Conservation (phyloP, 1,140 invertebrate genomes). For the Saccostrea cuccullata region DNA sequence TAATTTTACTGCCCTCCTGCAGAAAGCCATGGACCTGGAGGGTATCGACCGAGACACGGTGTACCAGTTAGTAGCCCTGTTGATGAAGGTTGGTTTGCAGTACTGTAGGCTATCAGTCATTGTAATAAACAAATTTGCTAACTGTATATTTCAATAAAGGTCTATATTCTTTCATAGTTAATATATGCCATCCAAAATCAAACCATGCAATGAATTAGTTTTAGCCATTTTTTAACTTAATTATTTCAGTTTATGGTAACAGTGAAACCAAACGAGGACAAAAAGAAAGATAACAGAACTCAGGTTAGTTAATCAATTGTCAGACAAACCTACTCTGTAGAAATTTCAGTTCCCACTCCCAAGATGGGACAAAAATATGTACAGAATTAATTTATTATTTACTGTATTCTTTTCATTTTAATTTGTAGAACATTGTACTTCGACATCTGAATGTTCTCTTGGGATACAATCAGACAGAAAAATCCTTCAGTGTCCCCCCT, state of each 20-base stretch:
- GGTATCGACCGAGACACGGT: constrained; percentile 97
- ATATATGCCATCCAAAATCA: too few species aligned
- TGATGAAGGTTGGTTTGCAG: constrained; percentile 89
- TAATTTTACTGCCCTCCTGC: constrained; percentile 81
- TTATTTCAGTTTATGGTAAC: constrained; percentile 75
- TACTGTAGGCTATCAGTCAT: too few species aligned
- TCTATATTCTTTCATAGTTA: too few species aligned
- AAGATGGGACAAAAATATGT: too few species aligned
- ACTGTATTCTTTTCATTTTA: neutral
- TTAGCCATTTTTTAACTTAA: neutral
- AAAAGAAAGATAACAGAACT: constrained; percentile 65
- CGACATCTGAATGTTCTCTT: constrained; percentile 95
- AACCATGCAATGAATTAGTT: neutral
- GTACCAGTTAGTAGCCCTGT: constrained; percentile 94
- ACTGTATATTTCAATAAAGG: too few species aligned
- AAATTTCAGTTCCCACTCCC: too few species aligned
- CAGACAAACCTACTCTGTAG: too few species aligned
- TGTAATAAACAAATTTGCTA: too few species aligned
- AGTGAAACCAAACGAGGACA: constrained; percentile 66
- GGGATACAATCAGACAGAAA: constrained; percentile 95
- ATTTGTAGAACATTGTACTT: constrained; percentile 89
- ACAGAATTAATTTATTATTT: too few species aligned
- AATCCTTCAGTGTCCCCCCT: constrained; percentile 93
- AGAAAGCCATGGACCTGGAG: constrained; percentile 92
- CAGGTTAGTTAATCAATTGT: constrained; percentile 61